Percentiles rank a stretch among this genome's conserved stretches.
Evolutionary conservation across 2,797 vertebrate genomes (phyloP).

Genomic region (Rallus crepitans): DNA sequence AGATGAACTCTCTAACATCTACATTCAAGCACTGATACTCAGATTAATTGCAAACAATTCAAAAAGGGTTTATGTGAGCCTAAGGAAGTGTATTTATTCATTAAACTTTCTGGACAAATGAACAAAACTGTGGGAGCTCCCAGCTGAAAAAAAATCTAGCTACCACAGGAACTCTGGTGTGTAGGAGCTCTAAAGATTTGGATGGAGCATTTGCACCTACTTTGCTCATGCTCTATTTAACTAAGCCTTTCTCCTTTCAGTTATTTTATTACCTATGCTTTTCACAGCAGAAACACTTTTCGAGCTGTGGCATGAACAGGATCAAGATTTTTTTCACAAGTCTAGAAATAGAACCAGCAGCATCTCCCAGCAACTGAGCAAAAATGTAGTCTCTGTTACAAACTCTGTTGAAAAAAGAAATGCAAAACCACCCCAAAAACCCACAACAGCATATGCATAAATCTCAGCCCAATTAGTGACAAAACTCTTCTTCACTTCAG

Average conservation of each 20-base stretch:
- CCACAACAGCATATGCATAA: not conserved
- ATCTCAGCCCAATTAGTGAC: not conserved
- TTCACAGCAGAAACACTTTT: not conserved
- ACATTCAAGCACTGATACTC: not conserved
- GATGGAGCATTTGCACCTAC: not conserved
- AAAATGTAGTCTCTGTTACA: not conserved
- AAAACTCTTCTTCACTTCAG: not conserved
- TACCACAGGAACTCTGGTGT: not conserved
- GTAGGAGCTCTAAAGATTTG: not conserved
- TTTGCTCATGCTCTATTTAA: not conserved
- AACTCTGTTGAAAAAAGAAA: not conserved
- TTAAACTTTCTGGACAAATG: not conserved
- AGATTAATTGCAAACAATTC: not conserved
- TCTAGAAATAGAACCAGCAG: not conserved
- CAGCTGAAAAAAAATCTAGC: not conserved
- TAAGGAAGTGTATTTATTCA: not conserved
- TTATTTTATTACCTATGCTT: not conserved
- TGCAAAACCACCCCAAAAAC: too few relatives aligned
- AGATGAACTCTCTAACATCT: not conserved
- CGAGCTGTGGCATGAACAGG: not conserved
- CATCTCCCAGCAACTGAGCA: not conserved
- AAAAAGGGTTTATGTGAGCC: not conserved
- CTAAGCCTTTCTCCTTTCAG: not conserved
- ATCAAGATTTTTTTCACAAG: not conserved
- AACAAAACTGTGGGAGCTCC: not conserved